Evolutionary conservation across 2,797 vertebrate genomes (phyloP).

Genomic region (Scleropages formosus): DNA sequence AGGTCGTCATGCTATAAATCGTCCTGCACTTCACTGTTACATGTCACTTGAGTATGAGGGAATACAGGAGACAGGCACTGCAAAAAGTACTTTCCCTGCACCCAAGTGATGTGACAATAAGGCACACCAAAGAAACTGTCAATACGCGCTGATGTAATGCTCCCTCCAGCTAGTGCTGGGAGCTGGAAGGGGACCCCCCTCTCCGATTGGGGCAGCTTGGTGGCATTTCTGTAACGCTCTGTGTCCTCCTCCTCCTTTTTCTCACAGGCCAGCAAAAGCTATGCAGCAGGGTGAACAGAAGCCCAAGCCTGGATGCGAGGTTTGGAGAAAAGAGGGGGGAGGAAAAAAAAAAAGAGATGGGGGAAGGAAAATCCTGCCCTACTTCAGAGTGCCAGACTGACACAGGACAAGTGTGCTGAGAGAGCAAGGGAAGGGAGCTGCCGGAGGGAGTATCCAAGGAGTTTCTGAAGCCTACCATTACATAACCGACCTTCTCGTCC

Average conservation of each 20-base stretch:
- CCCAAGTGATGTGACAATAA: no score
- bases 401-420: constrained; percentile 42
- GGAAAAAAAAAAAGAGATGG: no score
- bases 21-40: no score
- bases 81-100: no score
- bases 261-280: constrained; percentile 49
- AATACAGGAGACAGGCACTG: no score
- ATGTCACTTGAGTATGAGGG: no score
- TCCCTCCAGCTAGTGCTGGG: no score
- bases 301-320: constrained; percentile 18
- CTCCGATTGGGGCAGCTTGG: constrained; percentile 33
- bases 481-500: constrained; percentile 57
- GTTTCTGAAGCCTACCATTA: constrained; percentile 62
- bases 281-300: no score
- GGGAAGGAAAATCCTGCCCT: constrained; percentile 69
- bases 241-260: constrained; percentile 68
- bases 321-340: constrained; percentile 37
- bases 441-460: constrained; percentile 55
- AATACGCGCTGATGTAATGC: no score
- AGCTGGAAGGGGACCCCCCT: no score
- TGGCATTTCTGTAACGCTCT: constrained; percentile 43
- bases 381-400: constrained; percentile 61
- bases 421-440: constrained; percentile 43
- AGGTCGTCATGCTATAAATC: no score
- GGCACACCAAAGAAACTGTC: no score